A percentile compares a stretch with the other conserved stretches of the same genome.
These are phyloP conservation scores for Lagorchestes hirsutus DNA, from an alignment of 2,797 vertebrate genomes.

Conservation along the genomic window DNA sequence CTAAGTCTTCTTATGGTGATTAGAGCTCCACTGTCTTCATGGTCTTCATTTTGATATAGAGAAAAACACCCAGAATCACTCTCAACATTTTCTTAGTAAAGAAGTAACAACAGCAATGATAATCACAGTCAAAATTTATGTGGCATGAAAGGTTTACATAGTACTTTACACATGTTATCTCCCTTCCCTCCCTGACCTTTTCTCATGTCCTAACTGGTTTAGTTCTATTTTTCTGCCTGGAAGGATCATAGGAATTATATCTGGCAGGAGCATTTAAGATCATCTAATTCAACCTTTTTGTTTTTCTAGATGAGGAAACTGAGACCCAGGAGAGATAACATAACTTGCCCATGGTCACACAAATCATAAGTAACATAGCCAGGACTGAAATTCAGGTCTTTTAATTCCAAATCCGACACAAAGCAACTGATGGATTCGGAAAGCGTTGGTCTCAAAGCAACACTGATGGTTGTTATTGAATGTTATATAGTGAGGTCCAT, in stretches of 20 bases:
- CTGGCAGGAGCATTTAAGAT: neutral
- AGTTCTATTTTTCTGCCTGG: neutral
- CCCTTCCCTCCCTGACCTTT: neutral
- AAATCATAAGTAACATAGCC: neutral
- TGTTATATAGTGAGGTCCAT: neutral
- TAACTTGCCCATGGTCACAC: neutral
- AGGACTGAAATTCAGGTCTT: neutral
- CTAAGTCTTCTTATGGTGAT: slow-evolving; percentile 8
- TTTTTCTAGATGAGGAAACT: neutral
- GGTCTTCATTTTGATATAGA: neutral
- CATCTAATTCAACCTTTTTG: neutral
- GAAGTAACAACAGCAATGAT: neutral
- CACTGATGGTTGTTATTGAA: neutral
- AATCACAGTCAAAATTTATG: neutral
- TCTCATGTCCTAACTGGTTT: neutral
- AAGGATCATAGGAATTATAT: neutral
- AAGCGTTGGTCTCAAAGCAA: neutral
- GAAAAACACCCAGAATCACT: neutral
- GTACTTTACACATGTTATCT: neutral
- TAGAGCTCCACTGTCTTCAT: neutral
- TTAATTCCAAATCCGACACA: neutral
- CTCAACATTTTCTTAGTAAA: neutral
- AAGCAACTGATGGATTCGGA: neutral
- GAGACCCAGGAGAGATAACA: neutral
- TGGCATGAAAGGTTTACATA: neutral